These are phyloP conservation scores for Engystomops pustulosus DNA, from an alignment of 2,113 vertebrate species.

Conservation along the genomic window DNA sequence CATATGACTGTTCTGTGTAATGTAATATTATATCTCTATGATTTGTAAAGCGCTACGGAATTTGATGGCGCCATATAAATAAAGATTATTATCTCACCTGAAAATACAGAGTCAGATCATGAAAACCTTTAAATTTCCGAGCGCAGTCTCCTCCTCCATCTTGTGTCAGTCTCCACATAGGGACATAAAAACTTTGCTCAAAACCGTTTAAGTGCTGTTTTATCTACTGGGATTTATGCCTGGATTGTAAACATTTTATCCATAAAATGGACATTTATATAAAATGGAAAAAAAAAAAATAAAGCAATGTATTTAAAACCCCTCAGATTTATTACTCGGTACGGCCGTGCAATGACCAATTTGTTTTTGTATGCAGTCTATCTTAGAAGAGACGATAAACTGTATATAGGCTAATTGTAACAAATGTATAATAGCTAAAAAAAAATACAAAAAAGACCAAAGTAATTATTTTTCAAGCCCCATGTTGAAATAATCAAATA, in stretches of 20 bases:
- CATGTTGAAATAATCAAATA: background rate
- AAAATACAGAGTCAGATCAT: background rate
- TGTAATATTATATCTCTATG: too few species aligned
- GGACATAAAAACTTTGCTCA: background rate
- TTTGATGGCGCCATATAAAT: too few species aligned
- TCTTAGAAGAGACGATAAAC: slow-evolving; percentile 40
- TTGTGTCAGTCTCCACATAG: background rate
- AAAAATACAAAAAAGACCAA: background rate
- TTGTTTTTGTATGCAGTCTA: slow-evolving; percentile 16
- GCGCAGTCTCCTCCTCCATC: background rate
- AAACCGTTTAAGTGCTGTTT: slow-evolving; percentile 34
- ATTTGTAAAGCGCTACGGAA: too few species aligned
- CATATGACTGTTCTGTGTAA: too few species aligned
- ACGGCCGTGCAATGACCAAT: background rate
- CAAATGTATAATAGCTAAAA: slow-evolving; percentile 16
- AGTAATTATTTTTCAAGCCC: background rate
- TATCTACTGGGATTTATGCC: slow-evolving; percentile 31
- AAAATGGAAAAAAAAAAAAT: background rate
- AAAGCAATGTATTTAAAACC: slow-evolving; percentile 14
- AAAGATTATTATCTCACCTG: too few species aligned
- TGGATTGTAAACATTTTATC: background rate
- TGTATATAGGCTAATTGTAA: slow-evolving; percentile 25
- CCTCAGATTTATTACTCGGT: slow-evolving; percentile 1
- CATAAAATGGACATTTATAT: slow-evolving; percentile 17
- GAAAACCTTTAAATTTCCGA: background rate